Percentiles rank a stretch among this genome's conserved stretches.
Evolutionary conservation across 2,888 invertebrate genomes (phyloP).

Genomic region (Tetramorium bicarinatum): DNA sequence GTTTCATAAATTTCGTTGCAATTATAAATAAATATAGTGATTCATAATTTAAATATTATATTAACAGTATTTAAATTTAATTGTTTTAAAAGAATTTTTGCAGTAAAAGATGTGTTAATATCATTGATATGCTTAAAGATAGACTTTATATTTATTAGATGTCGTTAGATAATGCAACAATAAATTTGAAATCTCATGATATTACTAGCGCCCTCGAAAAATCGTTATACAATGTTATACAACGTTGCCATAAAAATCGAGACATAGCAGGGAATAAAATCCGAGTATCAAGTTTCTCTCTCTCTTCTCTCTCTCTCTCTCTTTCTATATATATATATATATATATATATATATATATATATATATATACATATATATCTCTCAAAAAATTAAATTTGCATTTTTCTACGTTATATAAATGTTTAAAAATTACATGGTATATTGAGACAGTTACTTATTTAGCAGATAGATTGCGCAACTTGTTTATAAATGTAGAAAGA

Average conservation of each 20-base stretch:
- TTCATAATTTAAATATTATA: not conserved
- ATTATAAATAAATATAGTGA: not conserved
- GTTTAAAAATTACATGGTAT: not conserved
- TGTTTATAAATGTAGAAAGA: not conserved
- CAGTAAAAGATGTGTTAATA: not conserved
- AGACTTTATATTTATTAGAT: slow-evolving; percentile 41
- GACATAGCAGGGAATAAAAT: slow-evolving; percentile 22
- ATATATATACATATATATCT: not conserved
- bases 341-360: not conserved
- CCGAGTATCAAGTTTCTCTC: slow-evolving; percentile 4
- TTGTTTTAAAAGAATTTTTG: slow-evolving; percentile 17
- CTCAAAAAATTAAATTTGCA: slow-evolving; percentile 17
- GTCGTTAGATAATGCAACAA: not conserved
- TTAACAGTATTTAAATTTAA: slow-evolving; percentile 7
- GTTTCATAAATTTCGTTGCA: not conserved
- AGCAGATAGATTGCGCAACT: not conserved
- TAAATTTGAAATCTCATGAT: slow-evolving; percentile 42
- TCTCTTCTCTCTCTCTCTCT: too few relatives aligned
- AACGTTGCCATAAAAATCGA: slow-evolving; percentile 33
- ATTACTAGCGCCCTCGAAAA: slow-evolving; percentile 11
- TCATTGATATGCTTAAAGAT: not conserved
- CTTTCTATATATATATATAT: not conserved
- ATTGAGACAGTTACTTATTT: not conserved
- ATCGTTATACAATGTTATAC: slow-evolving; percentile 33
- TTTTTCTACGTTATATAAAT: not conserved